Evolutionary conservation across 2,888 invertebrate species (phyloP).

Genomic region (Embidobia sp.): DNA sequence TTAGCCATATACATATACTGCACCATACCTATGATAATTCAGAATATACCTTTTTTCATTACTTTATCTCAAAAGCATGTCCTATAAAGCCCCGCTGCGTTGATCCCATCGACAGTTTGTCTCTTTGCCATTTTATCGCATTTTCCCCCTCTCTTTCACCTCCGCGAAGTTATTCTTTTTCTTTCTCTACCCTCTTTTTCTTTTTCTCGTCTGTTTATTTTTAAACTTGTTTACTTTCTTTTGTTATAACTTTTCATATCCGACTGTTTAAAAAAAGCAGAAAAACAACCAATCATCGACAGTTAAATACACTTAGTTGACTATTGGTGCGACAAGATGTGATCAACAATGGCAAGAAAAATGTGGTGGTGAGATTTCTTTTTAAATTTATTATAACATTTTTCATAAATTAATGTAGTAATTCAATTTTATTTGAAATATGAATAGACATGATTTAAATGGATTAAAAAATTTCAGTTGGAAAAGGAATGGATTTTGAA

Average conservation of each 20-base stretch:
- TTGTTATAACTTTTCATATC: neutral
- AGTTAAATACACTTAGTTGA: neutral
- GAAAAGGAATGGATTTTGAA: no score
- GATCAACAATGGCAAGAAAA: neutral
- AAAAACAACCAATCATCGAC: slow-evolving; percentile 12
- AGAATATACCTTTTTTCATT: slow-evolving; percentile 40
- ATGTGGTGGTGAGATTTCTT: no score
- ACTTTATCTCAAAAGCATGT: slow-evolving; percentile 33
- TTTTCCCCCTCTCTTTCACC: neutral
- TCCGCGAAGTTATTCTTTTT: slow-evolving; percentile 13
- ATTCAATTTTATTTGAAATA: no score
- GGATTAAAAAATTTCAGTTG: no score
- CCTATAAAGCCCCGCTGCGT: neutral
- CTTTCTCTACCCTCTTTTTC: neutral
- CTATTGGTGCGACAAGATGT: slow-evolving; percentile 6
- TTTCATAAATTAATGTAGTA: no score
- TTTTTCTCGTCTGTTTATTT: neutral
- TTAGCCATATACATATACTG: neutral
- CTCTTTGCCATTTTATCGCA: slow-evolving; percentile 5
- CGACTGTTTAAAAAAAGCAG: slow-evolving; percentile 17
- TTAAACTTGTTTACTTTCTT: slow-evolving; percentile 21
- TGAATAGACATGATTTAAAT: no score
- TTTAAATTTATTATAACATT: no score
- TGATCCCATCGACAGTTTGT: neutral
- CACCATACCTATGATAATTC: slow-evolving; percentile 22